These are phyloP conservation scores for Phorcus lineatus DNA, from an alignment of 2,888 invertebrate genomes.

Conservation along the genomic window DNA sequence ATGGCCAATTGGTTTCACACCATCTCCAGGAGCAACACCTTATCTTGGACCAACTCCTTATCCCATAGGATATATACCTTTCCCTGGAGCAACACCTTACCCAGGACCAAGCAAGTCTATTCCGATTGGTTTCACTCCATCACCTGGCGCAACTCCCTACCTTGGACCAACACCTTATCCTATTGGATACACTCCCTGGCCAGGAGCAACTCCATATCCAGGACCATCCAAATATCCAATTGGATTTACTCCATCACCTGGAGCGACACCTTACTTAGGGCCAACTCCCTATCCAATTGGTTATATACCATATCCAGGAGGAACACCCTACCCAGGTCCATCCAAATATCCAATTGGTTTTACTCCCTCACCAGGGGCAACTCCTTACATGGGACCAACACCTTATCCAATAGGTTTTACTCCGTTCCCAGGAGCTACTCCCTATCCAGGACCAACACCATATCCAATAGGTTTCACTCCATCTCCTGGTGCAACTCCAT, in stretches of 20 bases:
- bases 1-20: not conserved
- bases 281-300: slow-evolving; percentile 3
- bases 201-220: too few species aligned
- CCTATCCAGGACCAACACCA: slow-evolving; percentile 21
- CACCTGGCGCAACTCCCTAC: not conserved
- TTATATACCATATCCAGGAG: not conserved
- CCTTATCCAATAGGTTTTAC: slow-evolving; percentile 9
- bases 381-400: not conserved
- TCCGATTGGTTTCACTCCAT: not conserved
- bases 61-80: not conserved
- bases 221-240: too few species aligned
- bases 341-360: not conserved
- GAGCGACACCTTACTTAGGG: slow-evolving; percentile 1
- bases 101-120: not conserved
- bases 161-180: not conserved
- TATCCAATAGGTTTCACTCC: slow-evolving; percentile 12
- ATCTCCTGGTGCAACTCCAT: slow-evolving; percentile 39
- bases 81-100: not conserved
- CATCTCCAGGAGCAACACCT: not conserved
- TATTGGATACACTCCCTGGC: too few species aligned
- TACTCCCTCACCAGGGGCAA: not conserved
- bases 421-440: not conserved
- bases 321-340: slow-evolving; percentile 10
- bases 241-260: not conserved
- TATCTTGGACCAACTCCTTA: not conserved